Base-by-base conservation (phyloP, 2,888 invertebrate species). In the Acanthosoma haemorrhoidale region DNA sequence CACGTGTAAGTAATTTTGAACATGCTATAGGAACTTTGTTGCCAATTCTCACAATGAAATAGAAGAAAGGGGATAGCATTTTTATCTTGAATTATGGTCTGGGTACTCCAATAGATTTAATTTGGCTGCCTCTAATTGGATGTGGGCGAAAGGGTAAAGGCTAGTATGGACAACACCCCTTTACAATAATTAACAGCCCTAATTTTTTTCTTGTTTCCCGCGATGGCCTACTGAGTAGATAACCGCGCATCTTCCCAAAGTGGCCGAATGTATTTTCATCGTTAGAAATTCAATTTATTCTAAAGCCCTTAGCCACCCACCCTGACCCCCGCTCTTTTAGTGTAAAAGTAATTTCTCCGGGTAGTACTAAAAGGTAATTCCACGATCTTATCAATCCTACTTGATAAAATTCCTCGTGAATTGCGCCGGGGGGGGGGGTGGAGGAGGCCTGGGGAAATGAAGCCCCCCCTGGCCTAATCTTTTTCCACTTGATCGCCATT, bases 401-500 rank as follows among this genome's bases (percentile, higher is more conserved):
- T 64, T 64, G 64, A 64, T 64, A 64, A 64, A 64, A 64, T 64
- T 64, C 41, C 64, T 41, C 39, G 29, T 21, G 64, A 64, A 64
- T 64, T 41, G 61, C n/a, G n/a, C 25, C 36, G 13, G 38, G 4
- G n/a, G n/a, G n/a, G n/a, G n/a, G n/a, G 41, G 4, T 41, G 41
- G 41, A 57, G 57, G 15, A 18, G 21, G 39, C 16, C 31, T 15
- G n/a, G 25, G 31, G 34, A n/a, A 32, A 59, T 1, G 32, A 18
- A 34, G 39, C 41, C 13, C 3, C 31, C n/a, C 16, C n/a, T 41
- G n/a, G 41, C 25, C 64, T 64, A 64, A 64, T 64, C 64, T 64
- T 64, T 64, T 64, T 64, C 64, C 64, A 64, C 64, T 64, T 64
- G 64, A 64, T 64, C 64, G 41, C 64, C 41, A 21, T 8, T 64